Evolutionary conservation across 2,888 invertebrate genomes (phyloP).

Genomic region (Rhingia campestris): DNA sequence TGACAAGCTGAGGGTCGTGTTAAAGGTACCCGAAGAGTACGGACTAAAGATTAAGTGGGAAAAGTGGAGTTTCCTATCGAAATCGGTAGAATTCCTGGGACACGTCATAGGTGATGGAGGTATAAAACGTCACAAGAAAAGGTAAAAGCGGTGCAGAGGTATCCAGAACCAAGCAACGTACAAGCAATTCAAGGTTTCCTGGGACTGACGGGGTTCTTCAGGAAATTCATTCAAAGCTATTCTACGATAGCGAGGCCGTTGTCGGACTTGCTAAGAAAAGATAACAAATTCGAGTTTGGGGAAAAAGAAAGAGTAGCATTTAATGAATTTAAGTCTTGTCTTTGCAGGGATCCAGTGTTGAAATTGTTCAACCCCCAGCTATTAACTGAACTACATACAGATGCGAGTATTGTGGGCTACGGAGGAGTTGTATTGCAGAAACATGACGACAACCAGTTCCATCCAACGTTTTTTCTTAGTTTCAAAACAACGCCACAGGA

Average conservation of each 20-base stretch:
- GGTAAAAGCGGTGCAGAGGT: background rate
- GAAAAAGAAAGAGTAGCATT: too few relatives aligned
- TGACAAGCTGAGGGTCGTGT: background rate
- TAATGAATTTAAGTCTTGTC: too few relatives aligned
- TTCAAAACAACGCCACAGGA: conserved; percentile 12
- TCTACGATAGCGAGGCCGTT: too few relatives aligned
- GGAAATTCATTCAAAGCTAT: background rate
- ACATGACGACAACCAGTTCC: conserved; percentile 55
- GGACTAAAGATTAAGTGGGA: background rate
- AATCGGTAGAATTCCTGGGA: background rate
- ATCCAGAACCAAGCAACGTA: background rate
- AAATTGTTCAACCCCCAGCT: too few relatives aligned
- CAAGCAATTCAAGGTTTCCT: background rate
- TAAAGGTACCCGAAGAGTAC: background rate
- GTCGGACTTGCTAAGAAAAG: too few relatives aligned
- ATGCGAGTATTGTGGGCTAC: conserved; percentile 66
- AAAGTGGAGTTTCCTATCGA: background rate
- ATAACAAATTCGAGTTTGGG: too few relatives aligned
- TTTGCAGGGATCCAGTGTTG: too few relatives aligned
- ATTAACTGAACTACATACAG: too few relatives aligned
- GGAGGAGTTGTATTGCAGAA: conserved; percentile 76
- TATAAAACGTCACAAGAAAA: background rate
- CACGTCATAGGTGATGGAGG: background rate
- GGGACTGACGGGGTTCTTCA: background rate
- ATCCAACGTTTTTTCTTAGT: conserved; percentile 76